Base-by-base conservation (phyloP, 2,888 invertebrate genomes). In the Kryphioiulus occultus region DNA sequence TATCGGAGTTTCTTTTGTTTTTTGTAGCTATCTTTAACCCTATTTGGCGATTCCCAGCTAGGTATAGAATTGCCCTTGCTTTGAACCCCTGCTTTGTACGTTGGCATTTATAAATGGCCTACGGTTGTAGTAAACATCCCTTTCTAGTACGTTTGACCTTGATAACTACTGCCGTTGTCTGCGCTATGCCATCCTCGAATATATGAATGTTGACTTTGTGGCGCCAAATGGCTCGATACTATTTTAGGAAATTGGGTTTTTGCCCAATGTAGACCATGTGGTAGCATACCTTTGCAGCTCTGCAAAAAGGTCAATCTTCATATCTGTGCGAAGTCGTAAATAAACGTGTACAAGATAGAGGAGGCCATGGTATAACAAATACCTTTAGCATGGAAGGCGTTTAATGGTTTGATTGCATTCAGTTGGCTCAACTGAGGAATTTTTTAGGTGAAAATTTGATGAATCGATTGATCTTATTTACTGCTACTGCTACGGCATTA, bases 61-160 rank as follows among this genome's bases (percentile, higher is more conserved):
- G 19, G 59, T 22, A 19, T 19, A n/a, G 22, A 59, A n/a, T n/a
- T 59, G n/a, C n/a, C 59, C 59, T 59, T n/a, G 59, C n/a, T 19
- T 4, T 19, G n/a, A 59, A 59, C n/a, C 19, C 53, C 53, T 42
- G 5, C 22, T 19, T 22, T 59, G 42, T 15, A 12, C 9, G 42
- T 42, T 59, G 59, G 1, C n/a, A 7, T 59, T n/a, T n/a, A 59
- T 59, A 59, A 59, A 59, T n/a, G n/a, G 59, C 59, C n/a, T n/a
- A 2, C 7, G 59, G 7, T n/a, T n/a, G n/a, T n/a, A 68, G 68
- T 68, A 68, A 68, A 68, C 26, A 26, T 68, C 26, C 68, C 26
- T 26, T 68, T 68, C 68, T 68, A 68, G 68, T 68, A 68, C 22
- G 68, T 26, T 26, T 68, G 26, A 68, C 68, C 68, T 68, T 68